Conservation (phyloP, 2,113 vertebrate genomes). For the Callospermophilus lateralis region DNA sequence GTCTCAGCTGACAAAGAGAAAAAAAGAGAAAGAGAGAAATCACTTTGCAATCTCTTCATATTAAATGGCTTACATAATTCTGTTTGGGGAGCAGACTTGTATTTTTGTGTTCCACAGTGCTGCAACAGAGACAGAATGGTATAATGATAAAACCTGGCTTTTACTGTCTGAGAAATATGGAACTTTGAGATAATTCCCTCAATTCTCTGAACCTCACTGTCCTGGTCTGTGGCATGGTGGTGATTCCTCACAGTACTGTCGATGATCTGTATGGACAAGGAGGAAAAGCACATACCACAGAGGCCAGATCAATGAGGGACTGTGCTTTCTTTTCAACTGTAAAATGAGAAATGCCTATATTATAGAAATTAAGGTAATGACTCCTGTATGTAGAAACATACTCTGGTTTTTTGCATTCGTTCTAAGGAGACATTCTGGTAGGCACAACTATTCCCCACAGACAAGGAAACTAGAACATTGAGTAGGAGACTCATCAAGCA, state of each 20-base stretch:
- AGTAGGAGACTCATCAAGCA: neutral
- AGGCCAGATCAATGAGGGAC: neutral
- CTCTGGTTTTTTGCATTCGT: neutral
- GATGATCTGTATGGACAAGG: neutral
- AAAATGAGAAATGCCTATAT: neutral
- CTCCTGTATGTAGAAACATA: neutral
- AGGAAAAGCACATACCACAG: neutral
- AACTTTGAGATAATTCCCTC: neutral
- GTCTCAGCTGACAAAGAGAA: neutral
- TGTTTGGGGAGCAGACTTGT: neutral
- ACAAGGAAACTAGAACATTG: slow-evolving; percentile 56
- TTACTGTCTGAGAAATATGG: neutral
- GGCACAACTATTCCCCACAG: slow-evolving; percentile 27
- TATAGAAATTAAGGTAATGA: neutral
- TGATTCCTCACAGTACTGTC: neutral
- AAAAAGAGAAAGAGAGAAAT: neutral
- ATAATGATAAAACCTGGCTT: neutral
- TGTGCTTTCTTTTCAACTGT: neutral
- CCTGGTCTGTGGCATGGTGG: neutral
- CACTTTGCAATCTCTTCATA: neutral
- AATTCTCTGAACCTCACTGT: neutral
- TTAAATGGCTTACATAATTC: neutral
- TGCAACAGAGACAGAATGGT: neutral
- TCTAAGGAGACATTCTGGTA: neutral
- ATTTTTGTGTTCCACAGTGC: neutral